These are phyloP conservation scores for Tangara arthus DNA, from an alignment of 2,797 vertebrate species.

Conservation along the genomic window DNA sequence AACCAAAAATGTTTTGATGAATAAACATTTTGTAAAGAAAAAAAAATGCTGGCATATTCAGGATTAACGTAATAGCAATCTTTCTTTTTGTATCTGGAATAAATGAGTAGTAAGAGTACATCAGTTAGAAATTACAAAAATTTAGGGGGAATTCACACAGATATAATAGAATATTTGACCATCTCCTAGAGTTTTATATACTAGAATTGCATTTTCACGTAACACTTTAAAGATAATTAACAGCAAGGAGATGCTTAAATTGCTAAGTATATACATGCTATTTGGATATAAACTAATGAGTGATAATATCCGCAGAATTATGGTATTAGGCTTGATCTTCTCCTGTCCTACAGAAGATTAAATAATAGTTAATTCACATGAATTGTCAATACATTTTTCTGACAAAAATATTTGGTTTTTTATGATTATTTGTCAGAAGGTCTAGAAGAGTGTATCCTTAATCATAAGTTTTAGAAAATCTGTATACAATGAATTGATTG, in stretches of 20 bases:
- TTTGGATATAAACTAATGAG: neutral
- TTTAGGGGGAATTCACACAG: neutral
- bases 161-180: neutral
- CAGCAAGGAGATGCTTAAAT: neutral
- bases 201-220: neutral
- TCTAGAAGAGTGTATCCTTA: neutral
- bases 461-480: neutral
- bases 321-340: neutral
- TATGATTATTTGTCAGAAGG: neutral
- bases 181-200: neutral
- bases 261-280: accelerated
- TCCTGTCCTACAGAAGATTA: neutral
- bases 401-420: neutral
- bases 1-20: neutral
- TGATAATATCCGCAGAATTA: neutral
- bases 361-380: neutral
- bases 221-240: neutral
- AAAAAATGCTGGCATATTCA: neutral
- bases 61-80: neutral
- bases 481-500: neutral
- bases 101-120: neutral
- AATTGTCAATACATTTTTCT: neutral
- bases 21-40: neutral
- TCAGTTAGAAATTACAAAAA: neutral
- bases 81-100: neutral